Conservation (phyloP, 2,888 invertebrate genomes). For the Yponomeuta cagnagella region DNA sequence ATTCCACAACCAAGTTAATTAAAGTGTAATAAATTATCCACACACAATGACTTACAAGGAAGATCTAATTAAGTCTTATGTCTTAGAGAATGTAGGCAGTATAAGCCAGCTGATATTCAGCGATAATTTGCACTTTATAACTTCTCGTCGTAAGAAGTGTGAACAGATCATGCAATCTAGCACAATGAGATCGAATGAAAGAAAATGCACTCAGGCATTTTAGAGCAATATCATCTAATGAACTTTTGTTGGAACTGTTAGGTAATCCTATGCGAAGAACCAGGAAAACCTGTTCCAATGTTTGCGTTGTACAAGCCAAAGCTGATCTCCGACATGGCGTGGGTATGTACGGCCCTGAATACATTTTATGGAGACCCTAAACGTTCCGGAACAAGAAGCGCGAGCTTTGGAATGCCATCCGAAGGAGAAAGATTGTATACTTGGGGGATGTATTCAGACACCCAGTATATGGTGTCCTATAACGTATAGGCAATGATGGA, state of each 20-base stretch:
- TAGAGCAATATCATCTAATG: not conserved
- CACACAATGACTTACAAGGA: constrained; percentile 1
- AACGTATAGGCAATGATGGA: no score
- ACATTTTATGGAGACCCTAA: no score
- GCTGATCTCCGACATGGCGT: no score
- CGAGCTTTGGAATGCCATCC: no score
- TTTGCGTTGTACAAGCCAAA: no score
- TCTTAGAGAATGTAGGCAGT: not conserved
- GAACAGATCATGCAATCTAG: not conserved
- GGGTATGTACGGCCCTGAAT: no score
- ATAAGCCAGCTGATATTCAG: not conserved
- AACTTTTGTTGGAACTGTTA: not conserved
- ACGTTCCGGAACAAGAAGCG: no score
- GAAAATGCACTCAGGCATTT: not conserved
- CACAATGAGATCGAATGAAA: not conserved
- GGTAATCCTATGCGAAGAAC: not conserved
- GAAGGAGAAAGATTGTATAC: no score
- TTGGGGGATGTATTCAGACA: no score
- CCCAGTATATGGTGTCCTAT: no score
- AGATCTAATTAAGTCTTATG: not conserved
- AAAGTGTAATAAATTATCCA: constrained; percentile 2
- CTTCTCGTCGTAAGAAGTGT: not conserved
- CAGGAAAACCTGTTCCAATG: not conserved
- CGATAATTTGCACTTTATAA: constrained; percentile 2
- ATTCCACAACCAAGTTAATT: not conserved